Base-by-base conservation (phyloP, 1,140 invertebrate species). In the Aphelenchoides avenae region DNA sequence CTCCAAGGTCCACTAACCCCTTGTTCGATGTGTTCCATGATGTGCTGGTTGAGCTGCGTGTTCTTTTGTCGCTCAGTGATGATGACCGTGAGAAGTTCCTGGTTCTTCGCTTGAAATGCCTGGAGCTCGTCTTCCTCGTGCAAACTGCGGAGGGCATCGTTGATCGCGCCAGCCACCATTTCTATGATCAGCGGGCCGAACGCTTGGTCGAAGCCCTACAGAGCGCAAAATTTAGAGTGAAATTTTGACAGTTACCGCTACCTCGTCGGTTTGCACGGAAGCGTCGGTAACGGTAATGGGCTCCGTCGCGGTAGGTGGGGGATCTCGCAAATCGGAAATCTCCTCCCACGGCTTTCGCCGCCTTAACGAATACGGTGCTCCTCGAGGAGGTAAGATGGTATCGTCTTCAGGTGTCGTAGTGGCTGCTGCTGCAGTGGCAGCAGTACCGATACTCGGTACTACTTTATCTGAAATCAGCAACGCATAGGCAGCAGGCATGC, bases 81-180 rank as follows among this genome's bases (percentile, higher is more conserved):
- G 30, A 57, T 41, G n/a, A 49, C 41, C 5, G 30, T 22, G 11
- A 51, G 15, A 6, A 63, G 20, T 29, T 61, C 40, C 24, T 39
- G 22, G n/a, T 48, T 50, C 29, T 61, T 40, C 20, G 57, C 15
- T 30, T 59, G 29, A 39, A 61, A 37, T n/a, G n/a, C 13, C 42
- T 40, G 13, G 22, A 61, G 33, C 6, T 61, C 36, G 13, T 64
- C 57, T 36, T 62, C 58, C 36, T 61, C 58, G 13, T 24, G 22
- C 20, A 64, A 18, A 46, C 30, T 63, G 18, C 37, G 22, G 13
- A 47, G 9, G 26, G 42, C 58, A 63, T 61, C 58, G n/a, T 24
- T 24, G 3, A 64, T 26, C 13, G 58, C 58, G 9, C 46, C 59
- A 20, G 4, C 34, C 15, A 63, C 58, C 42, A 61, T 62, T 51